Evolutionary conservation across 2,888 invertebrate species (phyloP).

Genomic region (Hetaerina titia): DNA sequence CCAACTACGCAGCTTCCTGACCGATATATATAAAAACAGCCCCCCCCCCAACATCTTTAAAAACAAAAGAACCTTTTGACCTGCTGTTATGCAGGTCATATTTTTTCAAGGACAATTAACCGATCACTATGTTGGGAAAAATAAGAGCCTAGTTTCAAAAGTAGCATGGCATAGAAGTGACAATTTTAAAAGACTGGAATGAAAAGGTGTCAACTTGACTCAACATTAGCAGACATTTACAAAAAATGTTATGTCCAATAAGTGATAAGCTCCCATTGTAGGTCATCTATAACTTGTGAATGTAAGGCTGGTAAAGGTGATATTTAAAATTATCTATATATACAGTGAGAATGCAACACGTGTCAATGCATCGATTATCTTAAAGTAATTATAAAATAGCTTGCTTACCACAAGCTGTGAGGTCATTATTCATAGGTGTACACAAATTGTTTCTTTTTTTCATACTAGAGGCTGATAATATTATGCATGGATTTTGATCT

Average conservation of each 20-base stretch:
- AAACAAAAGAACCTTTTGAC: conserved; percentile 48
- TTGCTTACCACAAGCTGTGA: conserved; percentile 40
- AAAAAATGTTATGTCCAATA: neutral
- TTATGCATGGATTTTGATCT: neutral
- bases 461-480: neutral
- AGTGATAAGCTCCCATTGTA: conserved; percentile 16
- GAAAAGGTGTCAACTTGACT: conserved; percentile 33
- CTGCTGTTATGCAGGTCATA: conserved; percentile 13
- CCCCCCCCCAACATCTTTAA: conserved; percentile 45
- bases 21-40: conserved; percentile 17
- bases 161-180: conserved; percentile 30
- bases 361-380: conserved; percentile 21
- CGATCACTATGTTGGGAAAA: conserved; percentile 16
- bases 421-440: conserved; percentile 1
- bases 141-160: conserved; percentile 44
- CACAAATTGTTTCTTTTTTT: neutral
- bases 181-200: conserved; percentile 18
- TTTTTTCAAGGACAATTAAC: conserved; percentile 24
- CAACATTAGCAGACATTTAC: conserved; percentile 29
- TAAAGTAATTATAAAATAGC: conserved; percentile 54
- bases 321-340: conserved; percentile 4
- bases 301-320: conserved; percentile 8
- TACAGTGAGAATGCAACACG: conserved; percentile 8
- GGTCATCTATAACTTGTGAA: conserved; percentile 40
- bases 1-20: conserved; percentile 55